Conservation (phyloP, 1,140 invertebrate species). For the roundworm (Caenorhabditis elegans) region DNA sequence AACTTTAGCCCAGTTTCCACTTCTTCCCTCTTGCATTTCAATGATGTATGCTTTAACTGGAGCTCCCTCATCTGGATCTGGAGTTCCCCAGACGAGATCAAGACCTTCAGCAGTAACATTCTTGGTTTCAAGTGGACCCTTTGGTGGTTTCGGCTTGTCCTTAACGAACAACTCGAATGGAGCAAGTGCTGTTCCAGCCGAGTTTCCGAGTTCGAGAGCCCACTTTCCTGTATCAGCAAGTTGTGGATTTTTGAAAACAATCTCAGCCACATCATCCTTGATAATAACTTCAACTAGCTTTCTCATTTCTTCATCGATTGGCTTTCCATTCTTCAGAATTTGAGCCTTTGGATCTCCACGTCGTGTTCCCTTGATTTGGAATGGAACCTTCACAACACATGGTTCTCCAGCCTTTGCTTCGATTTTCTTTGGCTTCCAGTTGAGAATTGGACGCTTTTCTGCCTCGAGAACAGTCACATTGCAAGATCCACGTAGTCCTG, state of each 20-base stretch:
- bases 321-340: constrained; percentile 63
- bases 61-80: constrained; percentile 81
- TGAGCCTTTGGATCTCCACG: constrained; percentile 64
- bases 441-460: constrained; percentile 62
- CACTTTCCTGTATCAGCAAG: constrained; percentile 63
- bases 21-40: constrained; percentile 64
- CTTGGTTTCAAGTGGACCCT: constrained; percentile 81
- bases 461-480: constrained; percentile 58
- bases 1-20: constrained; percentile 64
- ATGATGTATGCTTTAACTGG: constrained; percentile 79
- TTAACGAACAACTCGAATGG: constrained; percentile 63
- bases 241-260: constrained; percentile 65
- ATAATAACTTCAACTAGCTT: constrained; percentile 62
- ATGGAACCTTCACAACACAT: constrained; percentile 58
- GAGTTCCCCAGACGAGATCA: constrained; percentile 83
- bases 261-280: constrained; percentile 64
- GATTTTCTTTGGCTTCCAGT: constrained; percentile 65
- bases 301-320: constrained; percentile 57
- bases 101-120: constrained; percentile 81
- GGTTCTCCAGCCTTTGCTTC: constrained; percentile 66
- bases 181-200: constrained; percentile 60
- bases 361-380: constrained; percentile 63
- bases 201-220: constrained; percentile 62
- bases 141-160: constrained; percentile 73
- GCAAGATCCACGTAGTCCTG: constrained; percentile 59